These are phyloP conservation scores for Stichodactyla helianthus DNA, from an alignment of 64 coral and sea anemone genomes.

Conservation along the genomic window DNA sequence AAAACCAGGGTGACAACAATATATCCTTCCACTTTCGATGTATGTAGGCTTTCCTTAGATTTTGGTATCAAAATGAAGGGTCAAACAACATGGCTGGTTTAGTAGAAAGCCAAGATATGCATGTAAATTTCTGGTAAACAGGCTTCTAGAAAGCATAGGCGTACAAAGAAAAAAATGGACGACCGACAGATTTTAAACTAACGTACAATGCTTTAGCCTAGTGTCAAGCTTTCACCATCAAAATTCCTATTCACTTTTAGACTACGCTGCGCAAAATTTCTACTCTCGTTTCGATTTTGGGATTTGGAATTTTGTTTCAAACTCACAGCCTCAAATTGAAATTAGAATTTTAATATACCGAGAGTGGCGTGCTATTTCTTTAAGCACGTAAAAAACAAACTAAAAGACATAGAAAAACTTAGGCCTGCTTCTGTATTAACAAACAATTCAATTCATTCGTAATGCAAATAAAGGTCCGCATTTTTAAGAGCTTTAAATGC, in stretches of 20 bases:
- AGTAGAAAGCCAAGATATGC: not conserved
- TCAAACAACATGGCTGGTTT: not conserved
- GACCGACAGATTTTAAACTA: not conserved
- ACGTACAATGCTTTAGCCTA: not conserved
- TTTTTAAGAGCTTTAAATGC: constrained; percentile 7
- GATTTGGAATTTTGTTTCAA: not conserved
- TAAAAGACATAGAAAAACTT: not conserved
- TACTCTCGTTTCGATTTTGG: too few relatives aligned
- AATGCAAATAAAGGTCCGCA: constrained; percentile 1
- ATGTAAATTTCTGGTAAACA: not conserved
- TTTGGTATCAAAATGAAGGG: constrained; percentile 7
- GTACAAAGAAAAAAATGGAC: not conserved
- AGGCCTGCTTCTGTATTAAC: not conserved
- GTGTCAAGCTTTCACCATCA: not conserved
- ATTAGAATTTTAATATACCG: not conserved
- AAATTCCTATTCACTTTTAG: not conserved
- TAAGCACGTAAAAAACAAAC: not conserved
- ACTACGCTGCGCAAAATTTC: too few relatives aligned
- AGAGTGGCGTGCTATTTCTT: not conserved
- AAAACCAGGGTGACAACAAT: constrained; percentile 16
- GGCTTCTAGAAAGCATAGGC: not conserved
- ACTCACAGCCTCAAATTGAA: not conserved
- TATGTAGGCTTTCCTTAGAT: constrained; percentile 12
- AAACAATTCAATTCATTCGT: not conserved
- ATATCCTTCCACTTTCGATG: not conserved